These are phyloP conservation scores for Gasteruption jaculator DNA, from an alignment of 2,888 invertebrate genomes.

Conservation along the genomic window DNA sequence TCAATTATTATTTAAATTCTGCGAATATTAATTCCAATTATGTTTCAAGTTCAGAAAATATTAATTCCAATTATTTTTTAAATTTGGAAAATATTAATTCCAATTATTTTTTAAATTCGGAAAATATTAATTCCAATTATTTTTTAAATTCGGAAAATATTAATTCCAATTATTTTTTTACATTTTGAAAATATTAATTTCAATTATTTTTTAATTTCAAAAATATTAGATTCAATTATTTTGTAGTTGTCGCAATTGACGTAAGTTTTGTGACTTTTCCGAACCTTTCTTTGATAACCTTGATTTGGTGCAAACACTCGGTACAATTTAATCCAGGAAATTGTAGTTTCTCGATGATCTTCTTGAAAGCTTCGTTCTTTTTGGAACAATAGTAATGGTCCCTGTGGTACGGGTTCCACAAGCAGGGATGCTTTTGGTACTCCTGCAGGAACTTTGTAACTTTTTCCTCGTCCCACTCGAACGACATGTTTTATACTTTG, in stretches of 20 bases:
- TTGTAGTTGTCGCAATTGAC: background rate
- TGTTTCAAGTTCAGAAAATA: too few species aligned
- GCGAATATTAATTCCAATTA: too few species aligned
- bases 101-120: background rate
- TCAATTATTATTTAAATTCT: too few species aligned
- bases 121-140: background rate
- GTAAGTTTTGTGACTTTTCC: slow-evolving; percentile 8
- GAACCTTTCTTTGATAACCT: slow-evolving; percentile 33
- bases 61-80: too few species aligned
- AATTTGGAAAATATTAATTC: too few species aligned
- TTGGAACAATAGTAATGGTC: slow-evolving; percentile 28
- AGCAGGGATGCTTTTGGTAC: slow-evolving; percentile 33
- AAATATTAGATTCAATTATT: background rate
- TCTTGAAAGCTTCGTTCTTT: slow-evolving; percentile 28
- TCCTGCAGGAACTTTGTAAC: slow-evolving; percentile 27
- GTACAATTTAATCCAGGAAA: slow-evolving; percentile 23
- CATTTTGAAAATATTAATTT: background rate
- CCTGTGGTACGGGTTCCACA: slow-evolving; percentile 34
- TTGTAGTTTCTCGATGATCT: slow-evolving; percentile 27
- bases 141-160: slow-evolving; percentile 5
- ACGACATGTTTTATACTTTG: slow-evolving; percentile 30
- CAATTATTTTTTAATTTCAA: background rate
- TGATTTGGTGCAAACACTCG: slow-evolving; percentile 32
- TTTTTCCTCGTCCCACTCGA: slow-evolving; percentile 32
- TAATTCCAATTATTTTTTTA: background rate